Conservation (phyloP, 2,888 invertebrate genomes). For the Sericinus montela region DNA sequence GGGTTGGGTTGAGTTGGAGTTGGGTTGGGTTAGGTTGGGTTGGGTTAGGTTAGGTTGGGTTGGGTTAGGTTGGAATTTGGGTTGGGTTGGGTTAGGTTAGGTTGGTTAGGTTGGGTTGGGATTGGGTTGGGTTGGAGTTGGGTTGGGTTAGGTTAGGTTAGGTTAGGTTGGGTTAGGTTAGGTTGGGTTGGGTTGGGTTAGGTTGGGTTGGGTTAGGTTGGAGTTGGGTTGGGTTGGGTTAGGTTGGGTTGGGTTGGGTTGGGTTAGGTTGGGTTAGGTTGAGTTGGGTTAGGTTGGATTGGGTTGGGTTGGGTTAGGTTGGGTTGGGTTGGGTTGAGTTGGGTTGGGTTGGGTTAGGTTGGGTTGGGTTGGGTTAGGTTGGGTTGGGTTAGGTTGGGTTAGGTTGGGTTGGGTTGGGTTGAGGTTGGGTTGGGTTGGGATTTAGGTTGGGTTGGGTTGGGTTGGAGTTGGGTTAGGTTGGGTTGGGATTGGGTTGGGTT, state of each 20-base stretch:
- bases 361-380: conserved; percentile 22
- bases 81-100: too few relatives aligned
- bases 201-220: conserved; percentile 22
- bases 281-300: conserved; percentile 20
- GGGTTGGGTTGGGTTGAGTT: conserved; percentile 8
- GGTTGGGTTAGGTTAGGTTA: conserved; percentile 22
- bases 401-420: too few relatives aligned
- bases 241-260: conserved; percentile 12
- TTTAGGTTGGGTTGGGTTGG: too few relatives aligned
- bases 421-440: too few relatives aligned
- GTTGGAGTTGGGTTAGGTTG: too few relatives aligned
- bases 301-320: conserved; percentile 22
- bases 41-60: conserved; percentile 18
- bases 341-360: conserved; percentile 21
- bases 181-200: conserved; percentile 18
- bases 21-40: conserved; percentile 13
- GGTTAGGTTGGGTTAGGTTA: conserved; percentile 15
- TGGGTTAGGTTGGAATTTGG: too few relatives aligned
- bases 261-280: conserved; percentile 18
- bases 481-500: too few relatives aligned
- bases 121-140: too few relatives aligned
- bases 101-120: too few relatives aligned
- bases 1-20: too few relatives aligned
- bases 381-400: too few relatives aligned
- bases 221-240: conserved; percentile 17